These are phyloP conservation scores for Eupithecia pulchellata DNA, from an alignment of 2,888 invertebrate genomes.

Conservation along the genomic window DNA sequence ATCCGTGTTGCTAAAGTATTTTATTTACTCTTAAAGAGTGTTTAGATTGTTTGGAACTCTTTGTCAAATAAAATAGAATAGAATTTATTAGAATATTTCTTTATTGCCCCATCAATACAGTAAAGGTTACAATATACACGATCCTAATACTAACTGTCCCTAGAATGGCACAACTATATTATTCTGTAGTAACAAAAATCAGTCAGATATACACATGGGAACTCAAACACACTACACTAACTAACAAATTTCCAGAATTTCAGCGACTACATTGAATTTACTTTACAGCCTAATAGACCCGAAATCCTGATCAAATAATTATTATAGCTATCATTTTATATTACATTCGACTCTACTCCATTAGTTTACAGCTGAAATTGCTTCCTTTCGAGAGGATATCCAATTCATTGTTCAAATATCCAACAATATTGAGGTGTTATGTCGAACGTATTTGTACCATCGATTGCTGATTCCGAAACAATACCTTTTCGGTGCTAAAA, in stretches of 20 bases:
- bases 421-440: constrained; percentile 39
- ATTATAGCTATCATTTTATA: neutral
- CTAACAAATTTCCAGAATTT: too few relatives aligned
- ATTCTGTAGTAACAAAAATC: too few relatives aligned
- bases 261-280: neutral
- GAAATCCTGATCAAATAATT: neutral
- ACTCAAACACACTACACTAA: too few relatives aligned
- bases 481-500: constrained; percentile 32
- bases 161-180: too few relatives aligned
- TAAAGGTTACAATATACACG: too few relatives aligned
- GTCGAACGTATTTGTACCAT: constrained; percentile 28
- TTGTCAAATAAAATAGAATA: neutral
- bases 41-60: neutral
- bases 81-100: too few relatives aligned
- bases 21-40: neutral
- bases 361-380: neutral
- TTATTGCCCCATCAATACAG: too few relatives aligned
- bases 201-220: too few relatives aligned
- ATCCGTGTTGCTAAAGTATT: neutral
- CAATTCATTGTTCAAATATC: constrained; percentile 37
- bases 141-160: too few relatives aligned
- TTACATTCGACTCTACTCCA: neutral
- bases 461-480: constrained; percentile 38
- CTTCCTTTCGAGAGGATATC: neutral
- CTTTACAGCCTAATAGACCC: neutral